Percentiles rank a stretch among this genome's conserved stretches.
Conservation (phyloP, 2,797 vertebrate species). For the Orientallactaga sibirica region DNA sequence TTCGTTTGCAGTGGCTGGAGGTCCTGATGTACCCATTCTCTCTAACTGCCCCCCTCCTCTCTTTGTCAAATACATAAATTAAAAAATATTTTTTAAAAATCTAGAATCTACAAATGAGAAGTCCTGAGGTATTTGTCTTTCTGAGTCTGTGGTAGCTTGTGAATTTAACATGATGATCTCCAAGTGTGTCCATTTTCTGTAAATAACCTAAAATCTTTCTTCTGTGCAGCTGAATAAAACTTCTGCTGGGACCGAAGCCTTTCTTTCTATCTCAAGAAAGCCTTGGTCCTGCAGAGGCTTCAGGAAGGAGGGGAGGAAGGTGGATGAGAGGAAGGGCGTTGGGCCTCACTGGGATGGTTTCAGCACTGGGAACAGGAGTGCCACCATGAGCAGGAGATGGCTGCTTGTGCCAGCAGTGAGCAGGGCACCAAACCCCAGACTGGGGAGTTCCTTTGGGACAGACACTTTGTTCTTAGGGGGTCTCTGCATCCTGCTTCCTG, state of each 20-base stretch:
- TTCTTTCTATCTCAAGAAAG: background rate
- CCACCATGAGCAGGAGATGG: background rate
- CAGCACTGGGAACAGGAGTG: background rate
- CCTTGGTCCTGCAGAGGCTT: background rate
- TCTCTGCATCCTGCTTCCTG: background rate
- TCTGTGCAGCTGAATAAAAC: background rate
- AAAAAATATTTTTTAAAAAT: too few species aligned
- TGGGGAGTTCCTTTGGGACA: background rate
- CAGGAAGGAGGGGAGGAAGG: accelerated
- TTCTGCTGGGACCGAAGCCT: too few species aligned
- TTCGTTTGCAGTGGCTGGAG: too few species aligned
- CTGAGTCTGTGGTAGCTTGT: background rate
- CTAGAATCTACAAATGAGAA: background rate
- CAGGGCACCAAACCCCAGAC: background rate
- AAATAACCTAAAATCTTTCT: background rate
- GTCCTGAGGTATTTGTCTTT: background rate
- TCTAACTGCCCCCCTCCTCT: too few species aligned
- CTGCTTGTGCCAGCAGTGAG: background rate
- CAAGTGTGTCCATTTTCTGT: background rate
- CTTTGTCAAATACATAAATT: too few species aligned
- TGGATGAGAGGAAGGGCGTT: too few species aligned
- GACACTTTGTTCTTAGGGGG: too few species aligned
- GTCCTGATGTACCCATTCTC: too few species aligned
- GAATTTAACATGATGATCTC: background rate
- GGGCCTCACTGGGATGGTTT: accelerated